Conservation (phyloP, 2,797 vertebrate genomes). For the Macrochelys suwanniensis region DNA sequence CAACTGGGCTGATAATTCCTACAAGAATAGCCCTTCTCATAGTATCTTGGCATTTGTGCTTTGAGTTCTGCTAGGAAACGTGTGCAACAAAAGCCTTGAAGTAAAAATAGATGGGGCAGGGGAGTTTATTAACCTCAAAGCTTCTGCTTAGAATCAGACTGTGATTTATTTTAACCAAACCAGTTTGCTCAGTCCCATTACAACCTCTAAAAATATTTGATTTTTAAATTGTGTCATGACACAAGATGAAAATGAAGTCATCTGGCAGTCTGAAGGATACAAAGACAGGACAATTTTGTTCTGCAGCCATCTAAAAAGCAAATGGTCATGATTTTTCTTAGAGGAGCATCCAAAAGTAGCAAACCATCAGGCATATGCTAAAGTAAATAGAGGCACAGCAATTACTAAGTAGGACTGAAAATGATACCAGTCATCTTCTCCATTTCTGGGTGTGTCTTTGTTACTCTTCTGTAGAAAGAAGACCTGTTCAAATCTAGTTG, state of each 20-base stretch:
- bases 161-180: not conserved
- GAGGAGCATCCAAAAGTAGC: not conserved
- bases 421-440: not conserved
- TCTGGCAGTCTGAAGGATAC: not conserved
- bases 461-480: not conserved
- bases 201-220: not conserved
- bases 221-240: not conserved
- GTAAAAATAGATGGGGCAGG: not conserved
- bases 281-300: not conserved
- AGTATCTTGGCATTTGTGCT: not conserved
- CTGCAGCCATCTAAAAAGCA: not conserved
- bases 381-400: not conserved
- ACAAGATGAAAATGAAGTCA: not conserved
- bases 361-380: not conserved
- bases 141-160: not conserved
- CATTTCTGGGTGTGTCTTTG: not conserved
- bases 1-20: not conserved
- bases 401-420: not conserved
- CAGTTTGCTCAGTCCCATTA: not conserved
- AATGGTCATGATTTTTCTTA: not conserved
- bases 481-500: not conserved
- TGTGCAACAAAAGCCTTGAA: not conserved
- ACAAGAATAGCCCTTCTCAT: not conserved
- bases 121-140: too few species aligned
- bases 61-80: not conserved